These are phyloP conservation scores for Lepisosteus osseus DNA, from an alignment of 2,113 vertebrate species.

Conservation along the genomic window DNA sequence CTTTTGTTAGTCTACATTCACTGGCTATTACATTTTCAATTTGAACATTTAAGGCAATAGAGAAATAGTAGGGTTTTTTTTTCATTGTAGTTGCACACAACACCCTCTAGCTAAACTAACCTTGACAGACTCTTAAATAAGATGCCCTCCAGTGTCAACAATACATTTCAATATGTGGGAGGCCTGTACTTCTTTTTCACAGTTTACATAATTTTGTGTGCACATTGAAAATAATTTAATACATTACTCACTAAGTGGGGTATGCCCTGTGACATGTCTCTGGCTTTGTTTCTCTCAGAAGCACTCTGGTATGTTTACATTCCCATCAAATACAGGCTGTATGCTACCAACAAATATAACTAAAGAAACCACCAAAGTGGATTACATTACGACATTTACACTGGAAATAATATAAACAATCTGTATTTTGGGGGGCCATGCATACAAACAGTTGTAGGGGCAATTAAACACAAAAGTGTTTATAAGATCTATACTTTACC, in stretches of 20 bases:
- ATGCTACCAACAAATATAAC: no score
- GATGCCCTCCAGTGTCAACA: neutral
- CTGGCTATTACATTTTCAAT: no score
- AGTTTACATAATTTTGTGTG: no score
- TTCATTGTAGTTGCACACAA: neutral
- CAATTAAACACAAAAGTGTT: no score
- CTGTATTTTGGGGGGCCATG: no score
- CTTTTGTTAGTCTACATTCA: no score
- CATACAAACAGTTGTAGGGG: no score
- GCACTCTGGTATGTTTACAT: slow-evolving; percentile 8
- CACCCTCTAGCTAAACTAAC: neutral
- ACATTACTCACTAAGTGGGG: neutral
- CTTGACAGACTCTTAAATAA: neutral
- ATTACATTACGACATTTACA: no score
- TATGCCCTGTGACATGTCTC: neutral
- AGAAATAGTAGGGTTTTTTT: neutral
- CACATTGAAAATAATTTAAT: neutral
- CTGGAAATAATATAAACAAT: no score
- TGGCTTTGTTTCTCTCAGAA: neutral
- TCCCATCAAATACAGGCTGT: neutral
- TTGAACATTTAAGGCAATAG: neutral
- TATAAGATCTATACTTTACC: no score
- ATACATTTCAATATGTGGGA: neutral
- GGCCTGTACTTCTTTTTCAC: neutral
- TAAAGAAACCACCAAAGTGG: no score